Base-by-base conservation (phyloP, 1,140 invertebrate genomes). In the Gonatopus flavifemur region DNA sequence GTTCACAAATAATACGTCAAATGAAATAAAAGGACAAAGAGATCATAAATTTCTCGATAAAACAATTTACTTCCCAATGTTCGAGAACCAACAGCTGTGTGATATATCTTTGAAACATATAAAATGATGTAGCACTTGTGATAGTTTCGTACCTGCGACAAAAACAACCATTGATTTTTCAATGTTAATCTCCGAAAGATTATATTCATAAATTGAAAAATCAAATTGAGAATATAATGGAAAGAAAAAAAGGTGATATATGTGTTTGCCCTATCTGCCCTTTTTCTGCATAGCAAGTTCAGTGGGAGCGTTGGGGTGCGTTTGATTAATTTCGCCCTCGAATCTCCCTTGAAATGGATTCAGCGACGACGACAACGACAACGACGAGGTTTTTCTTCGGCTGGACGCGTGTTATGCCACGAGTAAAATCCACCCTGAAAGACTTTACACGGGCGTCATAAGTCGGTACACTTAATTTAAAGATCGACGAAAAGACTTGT, bases 391-490 rank as follows among this genome's bases (percentile, higher is more conserved):
- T 44, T 49, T 58, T 54, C 50, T 35, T 52, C 39, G 3, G 7
- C 5, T 33, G 16, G 20, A 18, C 13, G 20, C 37, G 41, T 35
- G 28, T 13, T 25, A 8, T 32, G 35, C 51, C 39, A 39, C 49
- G 46, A 47, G 51, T 69, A 40, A 57, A 65, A 70, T 67, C 62
- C 55, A 61, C 53, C 40, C 52, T 43, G 52, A 16, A 40, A 56
- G 63, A 73, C 59, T 76, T 75, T 76, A 75, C 74, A 72, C 49
- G 65, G 59, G 65, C 61, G 69, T 72, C 57, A 69, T 75, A 75
- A 74, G 67, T 68, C 62, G 59, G 57, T 60, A 66, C 68, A 74
- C 70, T 76, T 71, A 69, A 76, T 77, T 76, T 77, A 66, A 76
- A 76, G 68, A 70, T 73, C 57, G 57, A 45, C 49, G 51, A 61